Conservation (phyloP, 2,888 invertebrate species). For the Hydrotaea cyrtoneurina region DNA sequence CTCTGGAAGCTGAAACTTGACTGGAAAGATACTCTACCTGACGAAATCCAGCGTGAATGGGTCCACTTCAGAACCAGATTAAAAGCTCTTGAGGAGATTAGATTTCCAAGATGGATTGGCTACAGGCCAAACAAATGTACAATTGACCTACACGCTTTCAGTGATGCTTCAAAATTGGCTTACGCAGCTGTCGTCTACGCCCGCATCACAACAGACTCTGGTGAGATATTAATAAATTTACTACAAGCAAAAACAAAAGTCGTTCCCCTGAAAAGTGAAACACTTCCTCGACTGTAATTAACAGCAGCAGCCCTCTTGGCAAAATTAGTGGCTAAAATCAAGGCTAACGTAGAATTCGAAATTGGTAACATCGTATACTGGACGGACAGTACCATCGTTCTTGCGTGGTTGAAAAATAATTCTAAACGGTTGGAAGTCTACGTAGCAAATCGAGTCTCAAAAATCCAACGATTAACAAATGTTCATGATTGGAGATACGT, state of each 20-base stretch:
- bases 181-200: constrained; percentile 56
- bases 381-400: constrained; percentile 48
- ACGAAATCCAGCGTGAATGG: constrained; percentile 43
- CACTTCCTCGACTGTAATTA: constrained; percentile 24
- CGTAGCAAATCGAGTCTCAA: constrained; percentile 26
- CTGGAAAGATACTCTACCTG: constrained; percentile 58
- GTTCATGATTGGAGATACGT: constrained; percentile 36
- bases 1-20: constrained; percentile 55
- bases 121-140: not conserved
- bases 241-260: constrained; percentile 47
- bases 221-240: constrained; percentile 10
- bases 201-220: constrained; percentile 40
- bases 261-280: constrained; percentile 28
- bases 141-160: constrained; percentile 57
- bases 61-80: constrained; percentile 40
- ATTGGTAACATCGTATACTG: constrained; percentile 27
- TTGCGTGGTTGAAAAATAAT: too few species aligned
- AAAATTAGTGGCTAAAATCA: constrained; percentile 27
- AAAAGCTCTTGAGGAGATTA: constrained; percentile 38
- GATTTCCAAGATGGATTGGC: constrained; percentile 50
- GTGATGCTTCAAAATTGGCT: constrained; percentile 53
- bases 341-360: constrained; percentile 24
- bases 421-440: constrained; percentile 29
- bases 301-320: constrained; percentile 4
- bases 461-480: constrained; percentile 24